phyloP scores from a whole-genome alignment of 2,113 vertebrate genomes.

The Symphodus melops region DNA sequence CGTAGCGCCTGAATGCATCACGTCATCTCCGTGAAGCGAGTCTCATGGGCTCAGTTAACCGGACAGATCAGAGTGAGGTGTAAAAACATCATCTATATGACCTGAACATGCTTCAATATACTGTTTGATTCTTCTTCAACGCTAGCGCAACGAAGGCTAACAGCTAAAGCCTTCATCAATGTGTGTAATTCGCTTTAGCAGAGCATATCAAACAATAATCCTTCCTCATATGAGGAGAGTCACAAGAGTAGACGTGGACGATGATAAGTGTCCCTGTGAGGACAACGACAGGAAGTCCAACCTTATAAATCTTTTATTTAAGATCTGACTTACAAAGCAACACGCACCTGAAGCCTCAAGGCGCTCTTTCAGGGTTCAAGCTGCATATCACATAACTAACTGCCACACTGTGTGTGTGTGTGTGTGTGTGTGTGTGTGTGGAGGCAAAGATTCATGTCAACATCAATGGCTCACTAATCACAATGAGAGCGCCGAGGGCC shows the following conservation, averaged over 20 bases:
- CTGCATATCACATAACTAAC: slow-evolving; percentile 51
- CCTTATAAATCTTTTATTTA: too few species aligned
- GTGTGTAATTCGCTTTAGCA: too few species aligned
- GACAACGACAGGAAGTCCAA: neutral
- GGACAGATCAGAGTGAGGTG: too few species aligned
- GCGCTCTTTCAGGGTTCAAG: slow-evolving; percentile 36
- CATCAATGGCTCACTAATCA: slow-evolving; percentile 70
- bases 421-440: slow-evolving; percentile 14
- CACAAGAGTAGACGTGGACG: neutral
- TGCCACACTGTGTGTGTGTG: slow-evolving; percentile 27
- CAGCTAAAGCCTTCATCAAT: too few species aligned
- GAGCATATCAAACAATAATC: neutral
- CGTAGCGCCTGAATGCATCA: too few species aligned
- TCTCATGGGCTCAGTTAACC: too few species aligned
- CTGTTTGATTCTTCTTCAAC: too few species aligned
- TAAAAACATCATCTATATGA: too few species aligned
- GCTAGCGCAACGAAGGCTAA: neutral
- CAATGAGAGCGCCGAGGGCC: slow-evolving; percentile 46
- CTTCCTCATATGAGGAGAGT: neutral
- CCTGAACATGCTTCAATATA: too few species aligned
- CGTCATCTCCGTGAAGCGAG: too few species aligned
- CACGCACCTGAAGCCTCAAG: neutral
- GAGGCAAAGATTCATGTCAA: slow-evolving; percentile 66
- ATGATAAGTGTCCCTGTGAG: neutral
- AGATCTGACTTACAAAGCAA: neutral